Evolutionary conservation across 92 coral and sea anemone genomes (phyloP), one percentile per base, ranked within the genome.

Genomic region (Scolanthus callimorphus): DNA sequence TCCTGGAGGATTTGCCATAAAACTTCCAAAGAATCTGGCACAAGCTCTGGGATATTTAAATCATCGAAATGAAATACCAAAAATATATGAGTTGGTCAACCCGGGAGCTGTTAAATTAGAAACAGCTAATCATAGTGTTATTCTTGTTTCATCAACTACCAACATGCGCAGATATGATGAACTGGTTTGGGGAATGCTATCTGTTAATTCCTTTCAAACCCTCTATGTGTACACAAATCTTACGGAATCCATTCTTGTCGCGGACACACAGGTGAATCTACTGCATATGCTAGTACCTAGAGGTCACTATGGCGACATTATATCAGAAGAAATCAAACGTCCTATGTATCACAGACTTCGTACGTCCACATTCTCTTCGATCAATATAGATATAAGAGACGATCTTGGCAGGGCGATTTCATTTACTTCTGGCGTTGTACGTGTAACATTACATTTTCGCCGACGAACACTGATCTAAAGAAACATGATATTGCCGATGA

Each of bases 351-450:
- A 37, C 25, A 20, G 62, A 27, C 29, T 55, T 13, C 62, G 57
- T 15, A 58, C 25, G 15, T 37, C 49, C 13, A 34, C 43, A 8
- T 58, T 58, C 38, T 58, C 64, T 3, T 58, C 50, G 0, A 39
- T 59, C 15, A 39, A 17, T 39, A 59, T 59, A 49, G 26, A 59
- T 59, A 59, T 59, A 59, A 24, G 34, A 19, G 65, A 51, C 17
- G 65, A 38, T 24, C 39, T 51, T n/a, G 65, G 50, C 26, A 31
- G 44, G n/a, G 17, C 27, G 17, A 34, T 58, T 3, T 23, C 64
- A 58, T 58, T 58, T 58, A 23, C 64, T 11, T 58, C 64, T 38
- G 64, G 49, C 3, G 15, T 17, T 11, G 49, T 51, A 1, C 57
- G 57, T 11, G 57, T 51, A 51, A 51, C 57, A 25, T 51, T 51